Evolutionary conservation across 1,140 invertebrate species (phyloP).

Genomic region (Bilobella aurantiaca): DNA sequence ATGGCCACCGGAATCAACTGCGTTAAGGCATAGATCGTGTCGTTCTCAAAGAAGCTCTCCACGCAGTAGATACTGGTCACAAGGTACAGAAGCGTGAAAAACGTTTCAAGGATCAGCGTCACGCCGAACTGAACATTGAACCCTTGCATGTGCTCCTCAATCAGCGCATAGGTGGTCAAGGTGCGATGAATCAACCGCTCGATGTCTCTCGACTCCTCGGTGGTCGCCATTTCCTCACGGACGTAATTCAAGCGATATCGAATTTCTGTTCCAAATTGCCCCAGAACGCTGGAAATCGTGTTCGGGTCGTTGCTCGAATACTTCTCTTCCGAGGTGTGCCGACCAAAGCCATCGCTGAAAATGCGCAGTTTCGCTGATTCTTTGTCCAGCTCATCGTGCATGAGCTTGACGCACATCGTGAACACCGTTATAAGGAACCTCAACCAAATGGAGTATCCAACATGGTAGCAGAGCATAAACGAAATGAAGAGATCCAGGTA

Average conservation of each 20-base stretch:
- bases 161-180: not conserved
- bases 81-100: not conserved
- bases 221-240: not conserved
- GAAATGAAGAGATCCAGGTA: not conserved
- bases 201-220: not conserved
- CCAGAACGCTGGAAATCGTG: not conserved
- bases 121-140: not conserved
- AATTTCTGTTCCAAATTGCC: not conserved
- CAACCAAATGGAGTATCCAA: constrained; percentile 1
- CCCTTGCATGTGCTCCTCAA: constrained; percentile 2
- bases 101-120: constrained; percentile 2
- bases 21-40: not conserved
- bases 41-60: not conserved
- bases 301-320: not conserved
- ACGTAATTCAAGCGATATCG: not conserved
- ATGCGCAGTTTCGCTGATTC: not conserved
- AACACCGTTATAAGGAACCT: not conserved
- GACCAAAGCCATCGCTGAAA: not conserved
- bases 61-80: not conserved
- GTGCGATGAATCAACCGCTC: not conserved
- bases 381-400: constrained; percentile 1
- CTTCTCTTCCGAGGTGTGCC: not conserved
- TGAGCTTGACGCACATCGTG: not conserved
- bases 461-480: constrained; percentile 4
- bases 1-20: constrained; percentile 2